These are phyloP conservation scores for Unio delphinus DNA, from an alignment of 2,888 invertebrate species.

Conservation along the genomic window DNA sequence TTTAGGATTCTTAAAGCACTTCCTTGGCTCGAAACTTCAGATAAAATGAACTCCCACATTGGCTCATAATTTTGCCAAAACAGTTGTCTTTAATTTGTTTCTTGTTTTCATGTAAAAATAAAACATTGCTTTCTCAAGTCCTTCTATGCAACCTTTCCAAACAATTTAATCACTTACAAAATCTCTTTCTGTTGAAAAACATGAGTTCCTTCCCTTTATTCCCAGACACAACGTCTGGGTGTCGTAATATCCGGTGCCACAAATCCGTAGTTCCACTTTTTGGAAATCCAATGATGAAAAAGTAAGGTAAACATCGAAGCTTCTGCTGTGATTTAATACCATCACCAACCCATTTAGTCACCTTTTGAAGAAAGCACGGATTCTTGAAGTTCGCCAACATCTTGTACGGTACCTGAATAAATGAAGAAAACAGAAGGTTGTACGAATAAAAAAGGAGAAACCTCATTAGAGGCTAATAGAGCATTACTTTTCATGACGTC, in stretches of 20 bases:
- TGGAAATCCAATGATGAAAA: constrained; percentile 72
- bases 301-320: constrained; percentile 87
- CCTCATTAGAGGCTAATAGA: too few species aligned
- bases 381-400: constrained; percentile 53
- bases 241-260: constrained; percentile 43
- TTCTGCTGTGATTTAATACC: constrained; percentile 10
- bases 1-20: too few species aligned
- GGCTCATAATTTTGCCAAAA: too few species aligned
- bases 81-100: too few species aligned
- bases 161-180: constrained; percentile 7
- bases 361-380: constrained; percentile 45
- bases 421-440: background rate
- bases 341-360: background rate
- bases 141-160: too few species aligned
- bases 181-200: constrained; percentile 27
- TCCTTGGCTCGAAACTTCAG: too few species aligned
- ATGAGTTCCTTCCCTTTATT: constrained; percentile 29
- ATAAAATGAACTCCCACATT: too few species aligned
- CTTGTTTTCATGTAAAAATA: too few species aligned
- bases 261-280: constrained; percentile 61
- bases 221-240: constrained; percentile 43
- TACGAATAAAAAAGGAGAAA: too few species aligned
- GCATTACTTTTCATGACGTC: too few species aligned
- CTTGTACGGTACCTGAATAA: constrained; percentile 40
- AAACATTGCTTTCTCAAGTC: too few species aligned